Conservation (phyloP, 2,113 vertebrate genomes). For the Scytalopus superciliaris region DNA sequence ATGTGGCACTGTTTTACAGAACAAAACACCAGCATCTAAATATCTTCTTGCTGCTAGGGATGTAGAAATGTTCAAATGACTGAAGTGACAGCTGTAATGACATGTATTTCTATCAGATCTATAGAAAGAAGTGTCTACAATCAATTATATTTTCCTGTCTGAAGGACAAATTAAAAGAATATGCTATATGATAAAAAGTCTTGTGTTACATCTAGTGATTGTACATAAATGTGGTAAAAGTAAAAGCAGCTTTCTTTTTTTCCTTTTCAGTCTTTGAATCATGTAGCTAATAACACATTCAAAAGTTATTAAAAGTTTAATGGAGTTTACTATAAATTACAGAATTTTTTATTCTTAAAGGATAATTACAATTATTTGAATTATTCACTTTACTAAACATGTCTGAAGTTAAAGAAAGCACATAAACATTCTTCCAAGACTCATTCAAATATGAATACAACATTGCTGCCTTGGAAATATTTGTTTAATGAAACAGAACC, state of each 20-base stretch:
- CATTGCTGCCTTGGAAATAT: background rate
- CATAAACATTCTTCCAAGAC: background rate
- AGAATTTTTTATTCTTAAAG: background rate
- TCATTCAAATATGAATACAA: background rate
- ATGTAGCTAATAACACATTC: background rate
- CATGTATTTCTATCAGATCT: background rate
- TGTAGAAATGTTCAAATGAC: background rate
- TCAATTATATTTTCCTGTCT: background rate
- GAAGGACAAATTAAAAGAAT: background rate
- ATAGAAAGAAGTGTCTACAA: background rate
- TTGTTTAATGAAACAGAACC: background rate
- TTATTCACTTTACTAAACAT: background rate
- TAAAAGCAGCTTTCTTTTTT: background rate
- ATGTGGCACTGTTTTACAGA: background rate
- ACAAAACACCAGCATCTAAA: background rate
- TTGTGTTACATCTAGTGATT: background rate
- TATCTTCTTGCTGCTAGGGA: background rate
- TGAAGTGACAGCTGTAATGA: background rate
- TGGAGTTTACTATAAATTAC: background rate
- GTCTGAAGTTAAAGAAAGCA: background rate
- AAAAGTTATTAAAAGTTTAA: constrained; percentile 14
- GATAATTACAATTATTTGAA: constrained; percentile 13
- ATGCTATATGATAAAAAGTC: background rate
- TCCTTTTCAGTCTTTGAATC: background rate
- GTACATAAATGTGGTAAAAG: background rate